Conservation (phyloP, 2,113 vertebrate species). For the Reinhardtius hippoglossoides region DNA sequence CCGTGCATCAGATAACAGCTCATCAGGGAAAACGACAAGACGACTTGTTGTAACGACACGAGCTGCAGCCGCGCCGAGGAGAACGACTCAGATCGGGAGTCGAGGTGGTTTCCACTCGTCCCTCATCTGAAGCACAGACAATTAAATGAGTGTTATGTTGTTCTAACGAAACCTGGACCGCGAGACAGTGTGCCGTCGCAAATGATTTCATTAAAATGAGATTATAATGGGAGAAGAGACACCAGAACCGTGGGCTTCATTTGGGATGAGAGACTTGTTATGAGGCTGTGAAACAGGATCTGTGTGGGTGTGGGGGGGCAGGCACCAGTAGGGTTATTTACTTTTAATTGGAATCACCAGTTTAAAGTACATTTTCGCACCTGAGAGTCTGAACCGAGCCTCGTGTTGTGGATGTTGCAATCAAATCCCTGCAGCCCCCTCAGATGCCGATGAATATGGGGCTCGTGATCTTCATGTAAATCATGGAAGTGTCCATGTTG, state of each 20-base stretch:
- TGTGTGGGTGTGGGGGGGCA: neutral
- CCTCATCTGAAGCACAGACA: neutral
- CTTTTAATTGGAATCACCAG: neutral
- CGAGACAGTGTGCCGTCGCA: neutral
- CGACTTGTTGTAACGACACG: slow-evolving; percentile 21
- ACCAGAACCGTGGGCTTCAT: neutral
- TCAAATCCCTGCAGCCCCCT: too few relatives aligned
- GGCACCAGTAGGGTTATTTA: neutral
- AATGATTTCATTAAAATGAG: slow-evolving; percentile 20
- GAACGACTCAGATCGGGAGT: slow-evolving; percentile 1
- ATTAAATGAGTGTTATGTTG: neutral
- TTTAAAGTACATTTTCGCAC: neutral
- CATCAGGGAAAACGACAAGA: slow-evolving; percentile 34
- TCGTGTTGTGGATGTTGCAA: too few relatives aligned
- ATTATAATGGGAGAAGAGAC: neutral
- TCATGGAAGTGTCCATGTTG: too few relatives aligned
- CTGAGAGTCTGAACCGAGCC: too few relatives aligned
- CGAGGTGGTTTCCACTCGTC: neutral
- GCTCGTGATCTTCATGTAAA: too few relatives aligned
- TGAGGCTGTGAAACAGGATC: neutral
- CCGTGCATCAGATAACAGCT: slow-evolving; percentile 10
- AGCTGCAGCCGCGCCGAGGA: neutral
- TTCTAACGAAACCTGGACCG: neutral
- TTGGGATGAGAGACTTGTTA: neutral
- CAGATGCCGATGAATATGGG: too few relatives aligned